Evolutionary conservation across 2,888 invertebrate species (phyloP).

Genomic region (Himalopsyche tibetana): DNA sequence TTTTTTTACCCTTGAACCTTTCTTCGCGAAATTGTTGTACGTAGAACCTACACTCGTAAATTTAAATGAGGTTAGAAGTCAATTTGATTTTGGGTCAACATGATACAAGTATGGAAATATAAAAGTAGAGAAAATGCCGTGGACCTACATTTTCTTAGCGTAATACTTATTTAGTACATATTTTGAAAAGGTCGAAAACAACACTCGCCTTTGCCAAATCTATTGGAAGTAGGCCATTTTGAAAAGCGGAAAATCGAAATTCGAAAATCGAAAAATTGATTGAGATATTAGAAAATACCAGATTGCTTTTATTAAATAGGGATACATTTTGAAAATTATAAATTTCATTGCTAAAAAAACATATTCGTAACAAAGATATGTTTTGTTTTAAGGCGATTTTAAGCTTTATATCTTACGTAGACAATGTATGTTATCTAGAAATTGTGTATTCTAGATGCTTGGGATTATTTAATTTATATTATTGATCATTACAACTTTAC

Average conservation of each 20-base stretch:
- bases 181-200: conserved; percentile 29
- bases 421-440: no score
- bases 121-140: conserved; percentile 32
- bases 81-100: conserved; percentile 35
- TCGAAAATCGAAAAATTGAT: no score
- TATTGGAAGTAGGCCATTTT: conserved; percentile 32
- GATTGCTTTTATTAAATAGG: no score
- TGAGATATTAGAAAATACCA: not conserved
- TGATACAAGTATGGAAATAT: conserved; percentile 13
- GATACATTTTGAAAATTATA: no score
- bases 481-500: no score
- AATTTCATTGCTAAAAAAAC: no score
- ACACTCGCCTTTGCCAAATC: conserved; percentile 8
- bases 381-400: no score
- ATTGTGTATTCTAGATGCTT: no score
- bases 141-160: conserved; percentile 38
- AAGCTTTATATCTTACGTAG: no score
- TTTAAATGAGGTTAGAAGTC: conserved; percentile 38
- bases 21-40: not conserved
- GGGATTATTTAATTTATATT: no score
- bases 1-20: no score
- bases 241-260: conserved; percentile 17
- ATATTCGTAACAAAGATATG: no score
- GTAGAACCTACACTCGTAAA: not conserved
- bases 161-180: conserved; percentile 38